Percentiles rank a stretch among this genome's conserved stretches.
Evolutionary conservation across 2,113 vertebrate species (phyloP).

Genomic region (Choloepus hoffmanni): DNA sequence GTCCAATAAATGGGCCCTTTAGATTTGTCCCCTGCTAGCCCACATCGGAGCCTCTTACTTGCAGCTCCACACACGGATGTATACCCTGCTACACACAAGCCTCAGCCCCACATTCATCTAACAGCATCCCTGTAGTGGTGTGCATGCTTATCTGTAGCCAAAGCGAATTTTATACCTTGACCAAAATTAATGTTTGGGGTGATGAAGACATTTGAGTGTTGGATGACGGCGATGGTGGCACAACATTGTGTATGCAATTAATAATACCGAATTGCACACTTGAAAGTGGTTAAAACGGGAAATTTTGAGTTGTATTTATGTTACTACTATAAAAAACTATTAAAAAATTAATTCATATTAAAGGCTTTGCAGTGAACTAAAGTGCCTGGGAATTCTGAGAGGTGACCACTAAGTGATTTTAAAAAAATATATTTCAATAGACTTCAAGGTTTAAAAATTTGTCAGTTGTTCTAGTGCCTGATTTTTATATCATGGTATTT

Average conservation of each 20-base stretch:
- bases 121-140: not conserved
- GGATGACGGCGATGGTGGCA: no score
- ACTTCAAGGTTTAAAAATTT: not conserved
- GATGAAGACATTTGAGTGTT: no score
- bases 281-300: no score
- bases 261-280: no score
- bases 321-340: no score
- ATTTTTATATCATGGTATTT: not conserved
- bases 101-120: not conserved
- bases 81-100: not conserved
- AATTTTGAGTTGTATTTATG: no score
- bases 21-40: not conserved
- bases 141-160: not conserved
- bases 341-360: slow-evolving; percentile 8
- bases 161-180: not conserved
- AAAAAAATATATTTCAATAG: not conserved
- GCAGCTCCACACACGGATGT: no score
- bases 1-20: not conserved
- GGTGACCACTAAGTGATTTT: not conserved
- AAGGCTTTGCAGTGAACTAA: not conserved
- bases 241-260: no score
- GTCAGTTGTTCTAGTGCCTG: not conserved
- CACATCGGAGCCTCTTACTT: not conserved
- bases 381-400: slow-evolving; percentile 28
- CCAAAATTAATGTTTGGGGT: not conserved